Percentiles rank a stretch among this genome's conserved stretches.
Conservation (phyloP, 2,113 vertebrate genomes). For the Tylochromis polylepis region DNA sequence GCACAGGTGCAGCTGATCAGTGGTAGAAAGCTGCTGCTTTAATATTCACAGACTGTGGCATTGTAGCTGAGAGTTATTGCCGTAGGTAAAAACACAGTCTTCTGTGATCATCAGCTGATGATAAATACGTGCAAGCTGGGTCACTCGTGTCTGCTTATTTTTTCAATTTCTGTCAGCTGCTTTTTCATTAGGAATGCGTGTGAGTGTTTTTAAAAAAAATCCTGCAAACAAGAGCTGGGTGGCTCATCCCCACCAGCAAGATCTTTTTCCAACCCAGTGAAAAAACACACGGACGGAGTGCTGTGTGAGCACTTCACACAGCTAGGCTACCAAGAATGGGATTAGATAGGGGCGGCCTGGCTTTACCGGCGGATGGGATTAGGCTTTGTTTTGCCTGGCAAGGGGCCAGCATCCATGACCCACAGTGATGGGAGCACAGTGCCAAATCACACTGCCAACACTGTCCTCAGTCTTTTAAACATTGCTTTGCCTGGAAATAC, state of each 20-base stretch:
- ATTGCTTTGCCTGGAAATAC: background rate
- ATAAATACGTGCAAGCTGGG: background rate
- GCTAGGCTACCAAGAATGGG: constrained; percentile 54
- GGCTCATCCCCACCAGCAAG: constrained; percentile 13
- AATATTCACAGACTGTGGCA: constrained; percentile 44
- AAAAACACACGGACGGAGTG: constrained; percentile 54
- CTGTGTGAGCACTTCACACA: constrained; percentile 66
- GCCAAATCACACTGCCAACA: constrained; percentile 25
- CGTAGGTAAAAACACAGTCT: background rate
- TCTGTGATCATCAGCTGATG: constrained; percentile 5
- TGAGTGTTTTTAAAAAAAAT: background rate
- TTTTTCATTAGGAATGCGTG: background rate
- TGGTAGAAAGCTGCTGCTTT: constrained; percentile 55
- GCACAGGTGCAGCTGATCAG: constrained; percentile 67
- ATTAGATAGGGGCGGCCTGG: constrained; percentile 54
- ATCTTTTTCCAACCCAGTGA: constrained; percentile 50
- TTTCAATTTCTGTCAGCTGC: background rate
- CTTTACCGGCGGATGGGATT: constrained; percentile 65
- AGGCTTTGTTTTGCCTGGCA: constrained; percentile 69
- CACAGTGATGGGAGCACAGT: constrained; percentile 27
- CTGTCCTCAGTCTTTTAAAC: constrained; percentile 9
- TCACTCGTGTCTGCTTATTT: background rate
- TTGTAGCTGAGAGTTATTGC: background rate
- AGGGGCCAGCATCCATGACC: constrained; percentile 49
- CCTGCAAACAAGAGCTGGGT: background rate